Base-by-base conservation (phyloP, 2,797 vertebrate species). In the Characodon lateralis region DNA sequence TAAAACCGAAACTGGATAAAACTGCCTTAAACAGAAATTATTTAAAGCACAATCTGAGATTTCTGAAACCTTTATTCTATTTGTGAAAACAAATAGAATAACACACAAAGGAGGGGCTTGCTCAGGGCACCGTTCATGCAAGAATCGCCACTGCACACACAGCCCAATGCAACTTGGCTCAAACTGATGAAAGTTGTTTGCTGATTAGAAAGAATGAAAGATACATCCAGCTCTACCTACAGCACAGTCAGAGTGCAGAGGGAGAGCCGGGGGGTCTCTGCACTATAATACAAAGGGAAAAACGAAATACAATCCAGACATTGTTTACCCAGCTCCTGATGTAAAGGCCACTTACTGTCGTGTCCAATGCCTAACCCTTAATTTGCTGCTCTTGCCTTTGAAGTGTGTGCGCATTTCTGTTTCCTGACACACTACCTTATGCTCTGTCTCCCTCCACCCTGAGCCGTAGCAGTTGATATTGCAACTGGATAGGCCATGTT, bases 401-500 rank as follows among this genome's bases (percentile, higher is more conserved):
- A 96, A 95, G 95, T 94, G 91, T 83, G 88, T 83, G 84, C 92
- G 92, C 90, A 92, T 93, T 95, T 95, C 94, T 95, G 93, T 93
- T 95, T 94, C 94, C 91, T 94, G 94, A 94, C 94, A 94, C 92
- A 94, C 92, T 91, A 89, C 87, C 80, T 88, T 87, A 43, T 85
- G 80, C 89, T 71, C 80, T 46, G 63, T 56, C 84, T 80, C 81
- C 61, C 87, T 72, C 81, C 83, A 71, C 83, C 76, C 76, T n/a
- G 51, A 83, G 76, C 86, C 78, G 76, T 80, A 65, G 86, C 83
- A 78, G 89, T 90, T 87, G 89, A 90, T 90, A 91, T 92, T 94
- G 94, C 95, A 95, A 96, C 92, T 92, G 93, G 95, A 96, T 95
- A 95, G 94, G 90, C 89, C 90, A 93, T 95, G 93, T 94, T 95